phyloP scores from a whole-genome alignment of 2,113 vertebrate species.

The Nematolebias whitei region DNA sequence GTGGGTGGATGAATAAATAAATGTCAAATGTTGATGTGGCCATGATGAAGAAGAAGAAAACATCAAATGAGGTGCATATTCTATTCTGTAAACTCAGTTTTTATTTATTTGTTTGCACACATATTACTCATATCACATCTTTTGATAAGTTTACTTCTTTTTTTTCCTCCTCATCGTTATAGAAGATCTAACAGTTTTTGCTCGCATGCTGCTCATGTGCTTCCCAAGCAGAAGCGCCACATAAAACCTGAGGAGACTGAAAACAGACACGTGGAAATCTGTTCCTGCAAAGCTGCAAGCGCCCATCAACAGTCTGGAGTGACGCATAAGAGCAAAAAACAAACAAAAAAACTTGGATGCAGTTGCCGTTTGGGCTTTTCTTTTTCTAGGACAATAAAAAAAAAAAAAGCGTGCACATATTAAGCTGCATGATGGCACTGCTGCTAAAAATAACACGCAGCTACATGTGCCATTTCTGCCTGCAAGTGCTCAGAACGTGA shows the following conservation, averaged over 20 bases:
- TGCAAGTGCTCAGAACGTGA: not conserved
- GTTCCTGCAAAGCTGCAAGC: not conserved
- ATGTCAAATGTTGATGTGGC: conserved; percentile 5
- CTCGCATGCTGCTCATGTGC: too few species aligned
- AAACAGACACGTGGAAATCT: conserved; percentile 8
- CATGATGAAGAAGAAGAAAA: conserved; percentile 25
- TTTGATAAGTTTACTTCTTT: not conserved
- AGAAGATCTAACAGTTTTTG: not conserved
- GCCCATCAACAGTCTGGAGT: not conserved
- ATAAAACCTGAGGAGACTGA: conserved; percentile 30
- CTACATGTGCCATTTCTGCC: not conserved
- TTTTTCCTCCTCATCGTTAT: not conserved
- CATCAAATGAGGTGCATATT: conserved; percentile 6
- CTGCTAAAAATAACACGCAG: conserved; percentile 34
- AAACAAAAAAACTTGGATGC: not conserved
- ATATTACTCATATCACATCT: too few species aligned
- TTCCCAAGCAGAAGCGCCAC: conserved; percentile 6
- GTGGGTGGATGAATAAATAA: not conserved
- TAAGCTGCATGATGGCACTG: not conserved
- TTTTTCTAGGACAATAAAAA: not conserved
- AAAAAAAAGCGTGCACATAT: not conserved
- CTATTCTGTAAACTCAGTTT: not conserved
- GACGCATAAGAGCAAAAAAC: not conserved
- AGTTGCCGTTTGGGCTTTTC: not conserved
- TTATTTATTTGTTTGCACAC: not conserved